Evolutionary conservation across 2,113 vertebrate genomes (phyloP).

Genomic region (Nymphicus hollandicus): DNA sequence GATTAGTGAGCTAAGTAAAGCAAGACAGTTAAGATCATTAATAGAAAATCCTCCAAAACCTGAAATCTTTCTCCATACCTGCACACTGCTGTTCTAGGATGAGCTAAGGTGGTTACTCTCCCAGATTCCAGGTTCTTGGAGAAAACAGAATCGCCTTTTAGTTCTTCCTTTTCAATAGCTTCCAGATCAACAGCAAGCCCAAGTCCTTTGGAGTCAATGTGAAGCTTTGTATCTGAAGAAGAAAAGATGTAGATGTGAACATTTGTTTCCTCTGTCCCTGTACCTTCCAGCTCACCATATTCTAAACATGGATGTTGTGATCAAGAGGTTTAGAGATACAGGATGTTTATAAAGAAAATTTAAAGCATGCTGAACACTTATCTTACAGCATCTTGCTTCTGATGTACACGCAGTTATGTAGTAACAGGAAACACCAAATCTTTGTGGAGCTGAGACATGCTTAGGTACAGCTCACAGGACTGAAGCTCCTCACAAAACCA

Average conservation of each 20-base stretch:
- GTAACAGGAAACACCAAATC: background rate
- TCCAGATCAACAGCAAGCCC: slow-evolving; percentile 5
- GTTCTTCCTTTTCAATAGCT: slow-evolving; percentile 1
- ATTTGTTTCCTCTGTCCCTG: background rate
- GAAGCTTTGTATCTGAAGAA: slow-evolving; percentile 35
- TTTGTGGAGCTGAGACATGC: background rate
- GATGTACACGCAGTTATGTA: background rate
- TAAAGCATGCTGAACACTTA: background rate
- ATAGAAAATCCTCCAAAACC: background rate
- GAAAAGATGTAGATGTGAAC: background rate
- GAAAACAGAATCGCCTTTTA: background rate
- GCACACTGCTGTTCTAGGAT: background rate
- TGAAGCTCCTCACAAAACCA: background rate
- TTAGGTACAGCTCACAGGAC: background rate
- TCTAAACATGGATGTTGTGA: background rate
- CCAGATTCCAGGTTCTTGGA: background rate
- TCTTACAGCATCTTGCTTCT: background rate
- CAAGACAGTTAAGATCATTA: background rate
- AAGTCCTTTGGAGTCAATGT: background rate
- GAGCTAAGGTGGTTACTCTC: background rate
- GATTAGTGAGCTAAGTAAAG: background rate
- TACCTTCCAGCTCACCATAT: background rate
- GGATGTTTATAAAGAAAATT: background rate
- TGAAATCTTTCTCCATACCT: slow-evolving; percentile 12
- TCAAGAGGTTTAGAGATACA: background rate